Evolutionary conservation across 2,888 invertebrate species (phyloP).

Genomic region (Congeria kusceri): DNA sequence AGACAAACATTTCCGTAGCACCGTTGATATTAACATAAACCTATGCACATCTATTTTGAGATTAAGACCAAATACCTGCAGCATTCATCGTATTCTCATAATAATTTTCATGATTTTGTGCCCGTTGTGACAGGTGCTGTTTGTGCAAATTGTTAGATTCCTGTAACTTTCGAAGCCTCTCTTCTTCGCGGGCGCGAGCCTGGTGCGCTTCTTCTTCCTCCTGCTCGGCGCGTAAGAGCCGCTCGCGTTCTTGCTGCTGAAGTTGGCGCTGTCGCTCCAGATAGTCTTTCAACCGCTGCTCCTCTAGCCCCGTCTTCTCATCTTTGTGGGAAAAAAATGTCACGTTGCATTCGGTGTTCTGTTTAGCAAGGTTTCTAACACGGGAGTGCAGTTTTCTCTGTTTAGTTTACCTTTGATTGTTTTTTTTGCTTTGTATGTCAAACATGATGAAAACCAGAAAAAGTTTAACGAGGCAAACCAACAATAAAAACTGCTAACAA

Average conservation of each 20-base stretch:
- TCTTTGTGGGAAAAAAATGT: slow-evolving; percentile 1
- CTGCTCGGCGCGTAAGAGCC: slow-evolving; percentile 6
- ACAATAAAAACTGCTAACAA: too few relatives aligned
- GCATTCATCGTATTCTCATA: slow-evolving; percentile 60
- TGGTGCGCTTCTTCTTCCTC: slow-evolving; percentile 34
- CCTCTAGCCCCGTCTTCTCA: slow-evolving; percentile 24
- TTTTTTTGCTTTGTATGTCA: too few relatives aligned
- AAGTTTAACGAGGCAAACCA: too few relatives aligned
- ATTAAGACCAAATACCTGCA: slow-evolving; percentile 42
- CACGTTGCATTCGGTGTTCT: too few relatives aligned
- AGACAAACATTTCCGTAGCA: too few relatives aligned
- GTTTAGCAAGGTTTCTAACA: too few relatives aligned
- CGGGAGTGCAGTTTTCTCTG: too few relatives aligned
- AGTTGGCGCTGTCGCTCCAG: slow-evolving; percentile 51
- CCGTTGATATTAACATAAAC: too few relatives aligned
- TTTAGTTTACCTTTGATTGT: too few relatives aligned
- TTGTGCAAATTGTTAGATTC: slow-evolving; percentile 35
- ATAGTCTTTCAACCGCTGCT: slow-evolving; percentile 45
- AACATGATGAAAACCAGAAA: too few relatives aligned
- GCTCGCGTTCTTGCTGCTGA: slow-evolving; percentile 30
- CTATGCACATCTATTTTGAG: slow-evolving; percentile 12
- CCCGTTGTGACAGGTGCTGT: slow-evolving; percentile 36
- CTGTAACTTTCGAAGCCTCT: slow-evolving; percentile 32
- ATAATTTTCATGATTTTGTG: slow-evolving; percentile 46
- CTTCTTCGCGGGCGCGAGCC: slow-evolving; percentile 53